phyloP scores from a whole-genome alignment of 1,140 invertebrate species.

The Drosophila ercepeae region DNA sequence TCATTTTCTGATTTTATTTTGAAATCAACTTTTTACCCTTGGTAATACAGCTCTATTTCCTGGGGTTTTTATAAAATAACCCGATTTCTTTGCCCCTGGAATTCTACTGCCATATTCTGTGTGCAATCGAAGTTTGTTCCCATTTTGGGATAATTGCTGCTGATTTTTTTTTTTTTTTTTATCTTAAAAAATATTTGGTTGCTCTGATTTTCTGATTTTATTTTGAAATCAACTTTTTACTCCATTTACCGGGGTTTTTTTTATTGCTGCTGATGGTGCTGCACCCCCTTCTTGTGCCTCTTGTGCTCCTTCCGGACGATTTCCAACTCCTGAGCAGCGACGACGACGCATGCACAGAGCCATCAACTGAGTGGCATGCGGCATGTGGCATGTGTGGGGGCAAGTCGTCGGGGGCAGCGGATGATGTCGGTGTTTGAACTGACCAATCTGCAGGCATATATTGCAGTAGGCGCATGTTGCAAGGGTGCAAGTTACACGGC shows the following conservation, averaged over 20 bases:
- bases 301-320: background rate
- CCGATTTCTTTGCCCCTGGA: too few relatives aligned
- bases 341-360: conserved; percentile 55
- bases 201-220: too few relatives aligned
- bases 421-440: conserved; percentile 45
- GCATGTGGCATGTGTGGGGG: conserved; percentile 7
- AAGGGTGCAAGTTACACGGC: conserved; percentile 56
- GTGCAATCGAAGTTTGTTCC: too few relatives aligned
- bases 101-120: too few relatives aligned
- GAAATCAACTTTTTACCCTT: too few relatives aligned
- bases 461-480: conserved; percentile 69
- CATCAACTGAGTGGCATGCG: background rate
- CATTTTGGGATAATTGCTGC: background rate
- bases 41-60: too few relatives aligned
- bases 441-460: conserved; percentile 76
- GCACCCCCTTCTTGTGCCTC: conserved; percentile 6
- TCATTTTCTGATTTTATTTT: too few relatives aligned
- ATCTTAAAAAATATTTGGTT: too few relatives aligned
- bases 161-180: too few relatives aligned
- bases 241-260: too few relatives aligned
- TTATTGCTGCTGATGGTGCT: background rate
- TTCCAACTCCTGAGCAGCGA: conserved; percentile 13
- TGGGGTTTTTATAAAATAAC: too few relatives aligned
- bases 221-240: too few relatives aligned
- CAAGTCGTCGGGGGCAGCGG: conserved; percentile 5